Conservation (phyloP, 2,113 vertebrate genomes). For the Dascyllus trimaculatus region DNA sequence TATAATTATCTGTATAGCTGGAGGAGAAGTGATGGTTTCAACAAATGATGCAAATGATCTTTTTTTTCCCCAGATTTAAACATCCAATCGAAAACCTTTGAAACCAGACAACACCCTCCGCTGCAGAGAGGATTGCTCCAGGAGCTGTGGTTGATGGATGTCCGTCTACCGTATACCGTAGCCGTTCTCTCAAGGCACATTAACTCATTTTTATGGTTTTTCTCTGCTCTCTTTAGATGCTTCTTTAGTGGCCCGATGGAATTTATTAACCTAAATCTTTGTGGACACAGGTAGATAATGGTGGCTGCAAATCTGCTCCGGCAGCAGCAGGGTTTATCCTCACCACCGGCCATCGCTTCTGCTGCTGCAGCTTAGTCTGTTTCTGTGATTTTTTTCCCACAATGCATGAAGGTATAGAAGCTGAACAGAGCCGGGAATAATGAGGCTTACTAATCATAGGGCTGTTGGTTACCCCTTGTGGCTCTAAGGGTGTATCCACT, state of each 20-base stretch:
- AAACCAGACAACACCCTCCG: not conserved
- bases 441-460: not conserved
- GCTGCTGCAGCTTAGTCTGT: conserved; percentile 1
- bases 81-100: too few species aligned
- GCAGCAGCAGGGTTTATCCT: not conserved
- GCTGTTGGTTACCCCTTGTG: conserved; percentile 17
- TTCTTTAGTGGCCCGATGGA: conserved; percentile 15
- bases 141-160: conserved; percentile 29
- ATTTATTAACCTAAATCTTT: conserved; percentile 42
- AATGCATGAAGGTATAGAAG: conserved; percentile 6
- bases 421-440: conserved; percentile 10
- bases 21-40: too few species aligned
- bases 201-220: conserved; percentile 50
- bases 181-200: conserved; percentile 28
- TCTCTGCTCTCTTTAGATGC: conserved; percentile 2
- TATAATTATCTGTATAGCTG: too few species aligned
- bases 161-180: not conserved
- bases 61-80: too few species aligned
- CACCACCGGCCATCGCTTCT: not conserved
- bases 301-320: conserved; percentile 29
- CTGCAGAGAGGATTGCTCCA: not conserved
- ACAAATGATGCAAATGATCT: too few species aligned
- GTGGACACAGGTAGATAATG: conserved; percentile 31
- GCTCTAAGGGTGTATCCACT: conserved; percentile 2
- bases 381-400: conserved; percentile 23